Evolutionary conservation across 2,888 invertebrate species (phyloP).

Genomic region (Meghimatium bilineatum): DNA sequence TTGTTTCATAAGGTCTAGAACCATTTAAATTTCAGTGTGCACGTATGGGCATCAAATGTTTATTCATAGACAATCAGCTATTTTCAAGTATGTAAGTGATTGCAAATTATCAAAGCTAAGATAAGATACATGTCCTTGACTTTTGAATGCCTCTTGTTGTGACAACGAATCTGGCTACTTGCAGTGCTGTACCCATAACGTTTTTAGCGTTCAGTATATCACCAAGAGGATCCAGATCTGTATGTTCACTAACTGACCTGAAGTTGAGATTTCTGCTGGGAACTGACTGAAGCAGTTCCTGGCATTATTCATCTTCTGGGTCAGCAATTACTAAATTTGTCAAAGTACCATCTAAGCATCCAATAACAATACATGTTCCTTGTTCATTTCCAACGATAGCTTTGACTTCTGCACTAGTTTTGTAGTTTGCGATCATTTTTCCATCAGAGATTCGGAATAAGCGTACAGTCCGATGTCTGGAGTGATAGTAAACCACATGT

Average conservation of each 20-base stretch:
- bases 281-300: slow-evolving; percentile 66
- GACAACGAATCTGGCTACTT: slow-evolving; percentile 73
- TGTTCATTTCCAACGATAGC: slow-evolving; percentile 70
- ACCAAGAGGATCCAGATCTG: slow-evolving; percentile 56
- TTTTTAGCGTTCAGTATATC: slow-evolving; percentile 64
- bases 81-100: too few species aligned
- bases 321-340: slow-evolving; percentile 92
- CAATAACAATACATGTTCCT: slow-evolving; percentile 82
- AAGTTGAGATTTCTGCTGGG: slow-evolving; percentile 66
- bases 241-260: slow-evolving; percentile 47
- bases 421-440: slow-evolving; percentile 91
- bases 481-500: slow-evolving; percentile 97
- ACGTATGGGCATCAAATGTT: too few species aligned
- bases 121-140: slow-evolving; percentile 70
- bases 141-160: slow-evolving; percentile 69
- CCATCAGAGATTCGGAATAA: slow-evolving; percentile 94
- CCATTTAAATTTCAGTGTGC: too few species aligned
- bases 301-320: slow-evolving; percentile 70
- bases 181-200: slow-evolving; percentile 70
- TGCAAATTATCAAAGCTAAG: slow-evolving; percentile 54
- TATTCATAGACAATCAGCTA: too few species aligned
- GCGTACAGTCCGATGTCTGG: slow-evolving; percentile 93
- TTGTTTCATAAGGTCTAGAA: too few species aligned
- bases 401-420: slow-evolving; percentile 74
- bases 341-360: slow-evolving; percentile 94